Evolutionary conservation across 2,888 invertebrate species (phyloP).

Genomic region (Drosophila mimica): DNA sequence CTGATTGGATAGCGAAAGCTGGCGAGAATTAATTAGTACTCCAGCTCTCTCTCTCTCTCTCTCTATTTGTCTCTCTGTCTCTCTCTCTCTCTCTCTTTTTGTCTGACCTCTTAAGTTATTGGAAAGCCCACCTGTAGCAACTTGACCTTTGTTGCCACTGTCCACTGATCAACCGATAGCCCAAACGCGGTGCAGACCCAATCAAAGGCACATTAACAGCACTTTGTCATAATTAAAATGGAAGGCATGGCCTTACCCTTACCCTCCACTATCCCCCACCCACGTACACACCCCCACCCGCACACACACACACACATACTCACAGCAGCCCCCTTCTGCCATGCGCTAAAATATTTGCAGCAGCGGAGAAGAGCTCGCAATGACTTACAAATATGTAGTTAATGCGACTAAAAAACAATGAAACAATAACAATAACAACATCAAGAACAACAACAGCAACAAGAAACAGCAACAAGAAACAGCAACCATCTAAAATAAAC

Average conservation of each 20-base stretch:
- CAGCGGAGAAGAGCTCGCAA: slow-evolving; percentile 20
- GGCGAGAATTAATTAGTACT: not conserved
- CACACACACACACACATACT: not conserved
- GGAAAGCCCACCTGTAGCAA: not conserved
- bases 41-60: not conserved
- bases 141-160: slow-evolving; percentile 14
- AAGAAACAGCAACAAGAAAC: not conserved
- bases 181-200: slow-evolving; percentile 11
- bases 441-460: not conserved
- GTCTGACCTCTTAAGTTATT: not conserved
- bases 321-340: slow-evolving; percentile 1
- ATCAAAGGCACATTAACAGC: slow-evolving; percentile 52
- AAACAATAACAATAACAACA: not conserved
- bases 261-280: not conserved
- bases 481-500: slow-evolving; percentile 32
- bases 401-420: slow-evolving; percentile 2
- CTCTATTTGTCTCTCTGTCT: not conserved
- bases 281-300: not conserved
- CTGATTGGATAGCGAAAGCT: not conserved
- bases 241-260: slow-evolving; percentile 22
- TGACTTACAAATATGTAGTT: slow-evolving; percentile 41
- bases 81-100: not conserved
- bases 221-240: slow-evolving; percentile 58
- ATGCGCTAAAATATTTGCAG: slow-evolving; percentile 40
- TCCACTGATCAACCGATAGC: slow-evolving; percentile 15